These are phyloP conservation scores for Chloroceryle inda DNA, from an alignment of 2,797 vertebrate genomes.

Conservation along the genomic window DNA sequence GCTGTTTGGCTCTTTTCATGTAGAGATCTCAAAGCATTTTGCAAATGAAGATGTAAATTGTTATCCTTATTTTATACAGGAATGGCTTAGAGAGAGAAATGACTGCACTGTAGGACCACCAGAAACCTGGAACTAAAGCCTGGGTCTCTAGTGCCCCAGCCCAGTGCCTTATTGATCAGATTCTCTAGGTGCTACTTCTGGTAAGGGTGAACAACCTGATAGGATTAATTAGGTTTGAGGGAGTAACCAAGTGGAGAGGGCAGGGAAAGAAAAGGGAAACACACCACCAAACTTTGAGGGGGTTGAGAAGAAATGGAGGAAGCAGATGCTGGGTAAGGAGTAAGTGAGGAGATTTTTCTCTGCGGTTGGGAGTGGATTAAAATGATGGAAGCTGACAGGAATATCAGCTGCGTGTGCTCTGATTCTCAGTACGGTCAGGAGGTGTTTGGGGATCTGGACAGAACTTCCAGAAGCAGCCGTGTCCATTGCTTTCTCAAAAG, in stretches of 20 bases:
- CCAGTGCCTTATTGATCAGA: not conserved
- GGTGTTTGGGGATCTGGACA: not conserved
- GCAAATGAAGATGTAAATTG: slow-evolving; percentile 34
- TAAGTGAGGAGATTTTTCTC: not conserved
- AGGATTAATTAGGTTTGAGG: not conserved
- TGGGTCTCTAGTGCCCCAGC: not conserved
- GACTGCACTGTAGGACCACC: not conserved
- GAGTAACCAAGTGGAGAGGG: not conserved
- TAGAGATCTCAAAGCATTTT: slow-evolving; percentile 5
- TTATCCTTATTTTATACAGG: not conserved
- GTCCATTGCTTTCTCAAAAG: not conserved
- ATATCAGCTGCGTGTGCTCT: accelerated
- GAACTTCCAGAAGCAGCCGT: not conserved
- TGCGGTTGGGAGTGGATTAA: not conserved
- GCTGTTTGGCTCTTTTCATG: slow-evolving; percentile 34
- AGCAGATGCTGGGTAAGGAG: not conserved
- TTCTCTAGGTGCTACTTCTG: not conserved
- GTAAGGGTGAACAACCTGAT: not conserved
- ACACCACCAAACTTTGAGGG: not conserved
- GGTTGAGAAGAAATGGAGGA: not conserved
- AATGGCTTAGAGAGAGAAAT: not conserved
- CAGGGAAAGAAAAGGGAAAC: not conserved
- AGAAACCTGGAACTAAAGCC: not conserved
- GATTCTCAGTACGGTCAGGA: not conserved
- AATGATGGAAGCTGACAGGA: not conserved